Percentiles rank a stretch among this genome's conserved stretches.
These are phyloP conservation scores for Brachionus plicatilis DNA, from an alignment of 1,140 invertebrate species.

Conservation along the genomic window DNA sequence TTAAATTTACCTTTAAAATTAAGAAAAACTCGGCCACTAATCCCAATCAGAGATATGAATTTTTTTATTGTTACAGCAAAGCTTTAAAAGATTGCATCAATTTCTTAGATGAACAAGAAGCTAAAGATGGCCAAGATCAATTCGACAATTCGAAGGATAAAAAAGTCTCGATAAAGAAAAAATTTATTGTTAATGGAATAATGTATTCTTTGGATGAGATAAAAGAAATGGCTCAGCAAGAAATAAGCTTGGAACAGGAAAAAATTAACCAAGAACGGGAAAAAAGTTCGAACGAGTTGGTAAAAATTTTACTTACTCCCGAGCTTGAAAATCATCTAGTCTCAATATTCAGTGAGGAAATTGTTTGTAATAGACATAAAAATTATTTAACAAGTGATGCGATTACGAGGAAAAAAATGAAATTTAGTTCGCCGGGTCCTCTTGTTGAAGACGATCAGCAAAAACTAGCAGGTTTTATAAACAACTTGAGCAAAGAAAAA, in stretches of 20 bases:
- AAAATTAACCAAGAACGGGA: background rate
- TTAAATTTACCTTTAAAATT: background rate
- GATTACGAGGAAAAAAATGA: slow-evolving; percentile 1
- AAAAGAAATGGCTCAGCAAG: slow-evolving; percentile 13
- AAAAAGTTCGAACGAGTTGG: background rate
- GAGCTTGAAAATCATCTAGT: background rate
- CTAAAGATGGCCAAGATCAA: background rate
- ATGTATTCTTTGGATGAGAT: background rate
- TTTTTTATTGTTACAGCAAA: background rate
- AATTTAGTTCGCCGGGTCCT: slow-evolving; percentile 32
- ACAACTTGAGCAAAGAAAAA: background rate
- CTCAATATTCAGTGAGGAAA: slow-evolving; percentile 20
- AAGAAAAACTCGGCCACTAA: background rate
- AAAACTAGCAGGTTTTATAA: background rate
- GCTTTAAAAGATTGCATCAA: background rate
- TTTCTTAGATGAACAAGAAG: background rate
- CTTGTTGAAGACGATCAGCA: slow-evolving; percentile 21
- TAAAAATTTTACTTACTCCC: background rate
- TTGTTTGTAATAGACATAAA: slow-evolving; percentile 8
- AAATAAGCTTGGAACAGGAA: background rate
- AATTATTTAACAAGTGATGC: background rate
- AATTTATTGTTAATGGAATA: slow-evolving; percentile 10
- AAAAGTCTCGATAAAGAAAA: background rate
- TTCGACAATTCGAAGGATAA: background rate
- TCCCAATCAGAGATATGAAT: background rate